Evolutionary conservation across 2,797 vertebrate species (phyloP).

Genomic region (Gouania willdenowi): DNA sequence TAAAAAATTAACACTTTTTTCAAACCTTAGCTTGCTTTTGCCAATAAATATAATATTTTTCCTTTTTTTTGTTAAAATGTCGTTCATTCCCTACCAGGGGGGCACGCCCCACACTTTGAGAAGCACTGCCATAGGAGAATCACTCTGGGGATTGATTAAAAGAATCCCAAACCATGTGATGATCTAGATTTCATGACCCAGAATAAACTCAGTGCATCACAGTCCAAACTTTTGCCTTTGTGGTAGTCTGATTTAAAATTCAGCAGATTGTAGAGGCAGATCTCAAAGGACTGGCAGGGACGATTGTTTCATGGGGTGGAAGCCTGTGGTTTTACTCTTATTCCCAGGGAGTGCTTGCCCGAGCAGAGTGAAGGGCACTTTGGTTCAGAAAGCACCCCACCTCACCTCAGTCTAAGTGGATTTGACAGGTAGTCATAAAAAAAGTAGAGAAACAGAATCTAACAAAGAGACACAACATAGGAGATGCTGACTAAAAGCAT

Average conservation of each 20-base stretch:
- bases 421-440: conserved; percentile 61
- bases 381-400: conserved; percentile 60
- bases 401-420: conserved; percentile 53
- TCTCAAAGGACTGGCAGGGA: conserved; percentile 56
- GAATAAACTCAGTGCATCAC: conserved; percentile 48
- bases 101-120: too few species aligned
- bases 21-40: too few species aligned
- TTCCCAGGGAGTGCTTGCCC: conserved; percentile 58
- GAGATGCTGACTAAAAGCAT: conserved; percentile 58
- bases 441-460: conserved; percentile 1
- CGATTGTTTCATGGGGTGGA: conserved; percentile 70
- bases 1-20: too few species aligned
- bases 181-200: conserved; percentile 52
- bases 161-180: conserved; percentile 24
- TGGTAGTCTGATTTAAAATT: conserved; percentile 56
- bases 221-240: conserved; percentile 29
- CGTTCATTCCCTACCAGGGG: too few species aligned
- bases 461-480: conserved; percentile 47
- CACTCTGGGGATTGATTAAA: conserved; percentile 33
- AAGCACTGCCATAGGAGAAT: conserved; percentile 15
- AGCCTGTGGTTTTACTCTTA: conserved; percentile 64
- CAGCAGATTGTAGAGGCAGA: conserved; percentile 58
- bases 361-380: conserved; percentile 61
- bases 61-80: too few species aligned
- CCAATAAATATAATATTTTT: too few species aligned